A percentile compares a stretch with the other conserved stretches of the same genome.
Evolutionary conservation across 35 echinoderm and acorn worm genomes (phyloP).

Genomic region (Lytechinus variegatus): DNA sequence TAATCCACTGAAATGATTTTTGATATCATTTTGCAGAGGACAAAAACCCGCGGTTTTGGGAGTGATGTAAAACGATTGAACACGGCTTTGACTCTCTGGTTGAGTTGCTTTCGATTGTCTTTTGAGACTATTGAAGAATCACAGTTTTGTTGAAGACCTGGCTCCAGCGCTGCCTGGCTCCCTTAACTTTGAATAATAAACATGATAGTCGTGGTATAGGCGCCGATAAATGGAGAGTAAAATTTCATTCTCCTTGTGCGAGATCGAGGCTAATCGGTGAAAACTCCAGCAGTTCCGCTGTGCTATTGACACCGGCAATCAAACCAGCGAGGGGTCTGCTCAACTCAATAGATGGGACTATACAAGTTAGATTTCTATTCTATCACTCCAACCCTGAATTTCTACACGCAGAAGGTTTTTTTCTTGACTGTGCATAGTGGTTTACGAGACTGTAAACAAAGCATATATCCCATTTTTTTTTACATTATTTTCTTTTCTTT

Average conservation of each 20-base stretch:
- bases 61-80: slow-evolving; percentile 29
- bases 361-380: background rate
- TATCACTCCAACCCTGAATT: slow-evolving; percentile 32
- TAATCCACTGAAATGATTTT: too few species aligned
- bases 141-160: background rate
- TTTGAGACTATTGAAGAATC: background rate
- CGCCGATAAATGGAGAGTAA: slow-evolving; percentile 46
- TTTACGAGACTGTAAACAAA: background rate
- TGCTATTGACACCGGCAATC: slow-evolving; percentile 20
- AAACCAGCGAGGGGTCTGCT: slow-evolving; percentile 36
- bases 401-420: background rate
- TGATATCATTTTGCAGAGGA: background rate
- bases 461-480: background rate
- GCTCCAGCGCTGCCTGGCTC: background rate
- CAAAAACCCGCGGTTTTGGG: slow-evolving; percentile 16
- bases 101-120: slow-evolving; percentile 31
- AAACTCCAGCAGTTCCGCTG: slow-evolving; percentile 42
- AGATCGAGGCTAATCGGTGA: slow-evolving; percentile 43
- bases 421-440: background rate
- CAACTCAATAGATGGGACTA: slow-evolving; percentile 37
- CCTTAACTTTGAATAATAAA: background rate
- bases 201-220: background rate
- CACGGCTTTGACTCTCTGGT: slow-evolving; percentile 44
- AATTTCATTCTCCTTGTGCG: slow-evolving; percentile 46
- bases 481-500: too few species aligned